Conservation (phyloP, 2,888 invertebrate species). For the Gastrophysa polygoni region DNA sequence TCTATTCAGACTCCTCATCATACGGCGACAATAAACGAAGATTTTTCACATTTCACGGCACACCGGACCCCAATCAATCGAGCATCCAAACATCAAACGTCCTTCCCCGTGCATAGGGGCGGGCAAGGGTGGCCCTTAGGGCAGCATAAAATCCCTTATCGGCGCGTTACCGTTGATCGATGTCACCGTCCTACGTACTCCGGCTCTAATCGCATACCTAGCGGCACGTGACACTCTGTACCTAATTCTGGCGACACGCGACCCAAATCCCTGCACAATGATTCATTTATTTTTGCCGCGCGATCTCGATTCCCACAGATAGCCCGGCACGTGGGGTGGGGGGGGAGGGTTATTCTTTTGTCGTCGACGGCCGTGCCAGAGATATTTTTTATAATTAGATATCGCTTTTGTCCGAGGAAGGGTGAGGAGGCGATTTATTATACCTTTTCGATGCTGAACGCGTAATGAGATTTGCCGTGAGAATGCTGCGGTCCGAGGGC, state of each 20-base stretch:
- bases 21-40: not conserved
- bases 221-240: slow-evolving; percentile 51
- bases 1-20: slow-evolving; percentile 13
- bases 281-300: slow-evolving; percentile 54
- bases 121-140: slow-evolving; percentile 16
- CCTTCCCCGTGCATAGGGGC: not conserved
- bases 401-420: slow-evolving; percentile 36
- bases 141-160: slow-evolving; percentile 48
- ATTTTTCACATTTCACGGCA: slow-evolving; percentile 9
- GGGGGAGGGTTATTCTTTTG: slow-evolving; percentile 27
- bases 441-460: slow-evolving; percentile 38
- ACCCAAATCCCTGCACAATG: slow-evolving; percentile 54
- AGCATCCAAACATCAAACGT: slow-evolving; percentile 23
- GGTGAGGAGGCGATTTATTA: slow-evolving; percentile 37
- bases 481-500: slow-evolving; percentile 28
- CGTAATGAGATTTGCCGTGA: slow-evolving; percentile 38
- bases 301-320: slow-evolving; percentile 55
- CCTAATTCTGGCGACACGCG: slow-evolving; percentile 53
- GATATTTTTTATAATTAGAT: slow-evolving; percentile 57
- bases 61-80: slow-evolving; percentile 10
- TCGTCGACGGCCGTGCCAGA: slow-evolving; percentile 46
- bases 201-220: slow-evolving; percentile 55
- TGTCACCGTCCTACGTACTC: slow-evolving; percentile 53
- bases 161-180: slow-evolving; percentile 55
- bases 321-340: slow-evolving; percentile 23